Conservation (phyloP, 2,113 vertebrate species). For the Psilopogon haemacephalus region DNA sequence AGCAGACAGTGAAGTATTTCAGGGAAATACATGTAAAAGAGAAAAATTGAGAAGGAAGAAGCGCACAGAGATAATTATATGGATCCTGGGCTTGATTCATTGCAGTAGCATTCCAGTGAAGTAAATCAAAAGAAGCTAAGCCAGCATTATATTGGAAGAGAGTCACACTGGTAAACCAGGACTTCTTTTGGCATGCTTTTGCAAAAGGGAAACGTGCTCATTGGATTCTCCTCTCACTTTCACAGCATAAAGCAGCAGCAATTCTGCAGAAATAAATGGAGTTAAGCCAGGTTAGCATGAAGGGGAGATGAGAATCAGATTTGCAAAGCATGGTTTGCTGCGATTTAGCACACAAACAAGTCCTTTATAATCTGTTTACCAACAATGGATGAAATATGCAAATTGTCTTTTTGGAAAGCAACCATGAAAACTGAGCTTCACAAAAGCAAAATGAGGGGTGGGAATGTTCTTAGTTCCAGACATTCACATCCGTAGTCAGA, state of each 20-base stretch:
- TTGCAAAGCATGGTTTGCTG: slow-evolving; percentile 3
- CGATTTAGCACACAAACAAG: slow-evolving; percentile 48
- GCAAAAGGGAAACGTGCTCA: slow-evolving; percentile 31
- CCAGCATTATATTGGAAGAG: slow-evolving; percentile 24
- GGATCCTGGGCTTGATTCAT: not conserved
- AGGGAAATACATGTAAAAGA: not conserved
- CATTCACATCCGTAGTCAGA: not conserved
- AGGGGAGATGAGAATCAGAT: slow-evolving; percentile 48
- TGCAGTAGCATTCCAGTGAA: slow-evolving; percentile 25
- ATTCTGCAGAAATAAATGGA: slow-evolving; percentile 39
- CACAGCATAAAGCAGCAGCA: slow-evolving; percentile 43
- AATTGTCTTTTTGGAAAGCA: slow-evolving; percentile 54
- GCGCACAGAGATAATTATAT: not conserved
- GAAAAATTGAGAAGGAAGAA: not conserved
- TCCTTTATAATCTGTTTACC: slow-evolving; percentile 55
- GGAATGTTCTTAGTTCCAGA: slow-evolving; percentile 43
- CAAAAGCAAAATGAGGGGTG: not conserved
- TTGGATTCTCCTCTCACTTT: slow-evolving; percentile 36
- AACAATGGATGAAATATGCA: slow-evolving; percentile 61
- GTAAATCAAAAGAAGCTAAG: slow-evolving; percentile 53
- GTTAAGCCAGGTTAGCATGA: slow-evolving; percentile 48
- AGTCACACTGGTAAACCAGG: slow-evolving; percentile 33
- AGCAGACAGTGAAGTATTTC: not conserved
- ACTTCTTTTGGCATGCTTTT: slow-evolving; percentile 21
- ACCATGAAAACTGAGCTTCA: slow-evolving; percentile 41